These are phyloP conservation scores for Trachythela sp. DNA, from an alignment of 64 coral and sea anemone genomes.

Conservation along the genomic window DNA sequence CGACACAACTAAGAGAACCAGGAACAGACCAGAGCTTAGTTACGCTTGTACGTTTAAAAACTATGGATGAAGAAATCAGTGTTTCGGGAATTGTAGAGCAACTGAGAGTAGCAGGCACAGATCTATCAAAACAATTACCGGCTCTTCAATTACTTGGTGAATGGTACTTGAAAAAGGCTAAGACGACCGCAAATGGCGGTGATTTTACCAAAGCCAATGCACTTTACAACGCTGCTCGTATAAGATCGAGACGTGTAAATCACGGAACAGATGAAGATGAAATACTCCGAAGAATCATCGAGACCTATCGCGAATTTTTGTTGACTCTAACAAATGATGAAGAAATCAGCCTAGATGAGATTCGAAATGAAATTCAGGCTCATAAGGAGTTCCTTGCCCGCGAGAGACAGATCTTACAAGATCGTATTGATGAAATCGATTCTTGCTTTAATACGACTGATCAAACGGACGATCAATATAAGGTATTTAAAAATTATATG, in stretches of 20 bases:
- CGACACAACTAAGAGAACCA: no score
- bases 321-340: background rate
- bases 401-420: background rate
- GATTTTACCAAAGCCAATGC: background rate
- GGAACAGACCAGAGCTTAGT: no score
- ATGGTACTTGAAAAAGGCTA: background rate
- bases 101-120: background rate
- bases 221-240: conserved; percentile 8
- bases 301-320: background rate
- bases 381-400: background rate
- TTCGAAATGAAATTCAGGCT: background rate
- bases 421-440: background rate
- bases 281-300: background rate
- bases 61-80: background rate
- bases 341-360: background rate
- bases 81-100: background rate
- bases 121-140: background rate
- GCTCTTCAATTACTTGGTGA: background rate
- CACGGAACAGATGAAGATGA: background rate
- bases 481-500: no score
- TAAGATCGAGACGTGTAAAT: background rate
- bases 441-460: background rate
- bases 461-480: background rate
- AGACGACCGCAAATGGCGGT: background rate
- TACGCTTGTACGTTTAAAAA: no score